Percentiles rank a stretch among this genome's conserved stretches.
Conservation (phyloP, 2,888 invertebrate species). For the Temnothorax unifasciatus region DNA sequence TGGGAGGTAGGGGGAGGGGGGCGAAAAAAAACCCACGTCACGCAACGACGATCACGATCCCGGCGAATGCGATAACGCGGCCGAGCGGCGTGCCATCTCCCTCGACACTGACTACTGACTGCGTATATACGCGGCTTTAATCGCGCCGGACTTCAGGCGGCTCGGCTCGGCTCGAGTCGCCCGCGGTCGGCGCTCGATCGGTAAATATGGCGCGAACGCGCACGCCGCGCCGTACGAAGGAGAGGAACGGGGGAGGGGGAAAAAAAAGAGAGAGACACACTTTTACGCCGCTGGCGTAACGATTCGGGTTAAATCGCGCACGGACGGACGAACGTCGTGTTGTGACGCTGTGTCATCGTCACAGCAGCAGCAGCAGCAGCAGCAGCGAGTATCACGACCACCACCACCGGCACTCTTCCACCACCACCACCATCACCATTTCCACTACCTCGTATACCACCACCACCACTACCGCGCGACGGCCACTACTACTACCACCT, state of each 20-base stretch:
- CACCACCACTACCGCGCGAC: conserved; percentile 53
- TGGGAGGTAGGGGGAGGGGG: not conserved
- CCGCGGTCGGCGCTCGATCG: conserved; percentile 68
- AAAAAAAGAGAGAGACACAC: conserved; percentile 46
- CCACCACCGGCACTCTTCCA: conserved; percentile 66
- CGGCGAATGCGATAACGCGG: conserved; percentile 44
- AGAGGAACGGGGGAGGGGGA: not conserved
- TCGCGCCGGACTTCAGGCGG: conserved; percentile 60
- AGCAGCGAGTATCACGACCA: conserved; percentile 69
- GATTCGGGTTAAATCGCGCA: conserved; percentile 78
- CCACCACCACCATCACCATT: conserved; percentile 54
- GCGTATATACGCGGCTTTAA: conserved; percentile 57
- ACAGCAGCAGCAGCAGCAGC: conserved; percentile 78
- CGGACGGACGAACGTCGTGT: conserved; percentile 78
- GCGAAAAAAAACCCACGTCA: not conserved
- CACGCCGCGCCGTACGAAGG: conserved; percentile 65
- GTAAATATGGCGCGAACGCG: conserved; percentile 74
- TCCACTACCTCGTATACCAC: conserved; percentile 49
- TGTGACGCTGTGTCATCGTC: conserved; percentile 82
- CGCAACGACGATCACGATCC: conserved; percentile 45
- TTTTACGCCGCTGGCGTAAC: conserved; percentile 67
- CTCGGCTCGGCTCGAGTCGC: conserved; percentile 40
- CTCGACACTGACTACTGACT: conserved; percentile 70
- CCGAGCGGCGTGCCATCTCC: conserved; percentile 66
- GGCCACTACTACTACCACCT: conserved; percentile 52